phyloP scores from a whole-genome alignment of 1,140 invertebrate genomes.

The Megalopta genalis region DNA sequence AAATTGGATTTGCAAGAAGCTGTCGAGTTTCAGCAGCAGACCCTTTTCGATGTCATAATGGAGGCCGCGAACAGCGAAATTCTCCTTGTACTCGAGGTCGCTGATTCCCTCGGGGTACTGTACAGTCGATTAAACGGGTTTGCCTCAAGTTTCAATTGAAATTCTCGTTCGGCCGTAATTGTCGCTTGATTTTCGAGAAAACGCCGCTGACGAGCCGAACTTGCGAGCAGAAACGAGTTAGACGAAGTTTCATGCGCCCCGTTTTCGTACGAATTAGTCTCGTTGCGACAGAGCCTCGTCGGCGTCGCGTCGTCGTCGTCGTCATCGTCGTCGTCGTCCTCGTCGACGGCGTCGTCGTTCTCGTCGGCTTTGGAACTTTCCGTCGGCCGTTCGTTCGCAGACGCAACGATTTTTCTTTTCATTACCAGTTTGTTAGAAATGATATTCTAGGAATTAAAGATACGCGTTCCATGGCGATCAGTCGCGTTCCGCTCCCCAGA shows the following conservation, averaged over 20 bases:
- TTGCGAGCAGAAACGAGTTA: slow-evolving; percentile 27
- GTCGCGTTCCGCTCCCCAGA: too few species aligned
- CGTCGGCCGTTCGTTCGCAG: not conserved
- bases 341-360: not conserved
- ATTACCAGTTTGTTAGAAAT: not conserved
- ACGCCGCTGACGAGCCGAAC: slow-evolving; percentile 27
- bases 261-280: slow-evolving; percentile 24
- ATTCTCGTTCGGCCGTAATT: slow-evolving; percentile 58
- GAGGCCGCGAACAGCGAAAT: slow-evolving; percentile 95
- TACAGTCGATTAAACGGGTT: slow-evolving; percentile 71
- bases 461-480: too few species aligned
- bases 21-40: slow-evolving; percentile 96
- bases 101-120: slow-evolving; percentile 95
- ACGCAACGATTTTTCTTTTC: not conserved
- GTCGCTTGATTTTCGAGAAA: slow-evolving; percentile 55
- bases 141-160: slow-evolving; percentile 52
- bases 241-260: slow-evolving; percentile 11
- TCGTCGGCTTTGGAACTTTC: not conserved
- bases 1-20: slow-evolving; percentile 97
- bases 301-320: not conserved
- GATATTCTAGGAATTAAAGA: too few species aligned
- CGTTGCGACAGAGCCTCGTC: not conserved
- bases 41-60: slow-evolving; percentile 98
- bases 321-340: not conserved
- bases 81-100: slow-evolving; percentile 90